Conservation (phyloP, 2,888 invertebrate species). For the Drosophila robusta region DNA sequence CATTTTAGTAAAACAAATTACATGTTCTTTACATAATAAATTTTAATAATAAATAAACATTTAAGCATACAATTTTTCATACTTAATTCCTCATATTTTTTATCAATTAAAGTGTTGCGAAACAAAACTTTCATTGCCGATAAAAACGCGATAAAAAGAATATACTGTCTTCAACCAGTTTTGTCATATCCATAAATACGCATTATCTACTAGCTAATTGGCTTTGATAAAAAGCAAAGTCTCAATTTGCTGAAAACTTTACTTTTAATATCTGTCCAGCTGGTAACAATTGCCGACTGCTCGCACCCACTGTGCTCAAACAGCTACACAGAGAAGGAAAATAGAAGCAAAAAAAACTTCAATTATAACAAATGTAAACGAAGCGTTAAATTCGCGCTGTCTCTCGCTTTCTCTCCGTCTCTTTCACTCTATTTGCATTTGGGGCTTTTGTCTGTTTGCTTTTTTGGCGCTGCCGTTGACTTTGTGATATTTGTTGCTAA, state of each 20-base stretch:
- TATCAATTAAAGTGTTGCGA: neutral
- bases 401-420: neutral
- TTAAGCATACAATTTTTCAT: too few species aligned
- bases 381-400: constrained; percentile 14
- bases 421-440: constrained; percentile 18
- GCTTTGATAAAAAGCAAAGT: neutral
- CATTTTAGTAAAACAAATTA: too few species aligned
- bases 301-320: constrained; percentile 9
- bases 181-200: neutral
- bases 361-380: constrained; percentile 13
- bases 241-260: neutral
- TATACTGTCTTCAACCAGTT: neutral
- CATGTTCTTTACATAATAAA: too few species aligned
- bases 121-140: neutral
- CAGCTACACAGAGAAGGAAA: constrained; percentile 2
- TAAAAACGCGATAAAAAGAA: neutral
- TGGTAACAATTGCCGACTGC: neutral
- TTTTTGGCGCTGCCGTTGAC: neutral
- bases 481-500: constrained; percentile 21
- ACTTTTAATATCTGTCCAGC: neutral
- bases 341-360: constrained; percentile 7
- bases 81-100: neutral
- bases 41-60: too few species aligned
- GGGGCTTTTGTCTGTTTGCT: neutral
- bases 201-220: neutral